Evolutionary conservation across 2,888 invertebrate species (phyloP).

Genomic region (Atethmia centrago): DNA sequence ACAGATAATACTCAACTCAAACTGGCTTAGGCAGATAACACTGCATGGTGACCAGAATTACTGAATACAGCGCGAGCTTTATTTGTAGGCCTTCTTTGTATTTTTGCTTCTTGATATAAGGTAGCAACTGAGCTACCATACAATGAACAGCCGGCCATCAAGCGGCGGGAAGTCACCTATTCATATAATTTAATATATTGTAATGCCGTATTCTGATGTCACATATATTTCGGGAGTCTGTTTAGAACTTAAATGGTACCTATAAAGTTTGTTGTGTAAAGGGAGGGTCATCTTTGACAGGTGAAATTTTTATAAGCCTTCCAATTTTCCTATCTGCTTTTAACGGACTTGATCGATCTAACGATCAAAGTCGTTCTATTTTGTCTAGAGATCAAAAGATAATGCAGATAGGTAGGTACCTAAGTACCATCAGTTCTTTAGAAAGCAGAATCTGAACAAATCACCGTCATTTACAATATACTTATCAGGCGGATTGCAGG

Average conservation of each 20-base stretch:
- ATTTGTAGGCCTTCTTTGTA: conserved; percentile 16
- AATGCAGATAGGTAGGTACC: too few species aligned
- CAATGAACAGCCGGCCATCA: conserved; percentile 63
- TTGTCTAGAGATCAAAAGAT: too few species aligned
- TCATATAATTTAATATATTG: conserved; percentile 69
- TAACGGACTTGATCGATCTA: neutral
- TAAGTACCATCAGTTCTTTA: too few species aligned
- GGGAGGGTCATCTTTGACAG: conserved; percentile 29
- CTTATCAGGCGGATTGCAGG: too few species aligned
- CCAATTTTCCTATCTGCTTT: conserved; percentile 25
- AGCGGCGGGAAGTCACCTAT: conserved; percentile 65
- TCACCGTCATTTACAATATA: too few species aligned
- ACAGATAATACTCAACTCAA: too few species aligned
- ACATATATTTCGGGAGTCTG: conserved; percentile 57
- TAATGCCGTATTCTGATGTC: conserved; percentile 56
- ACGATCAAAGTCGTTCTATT: too few species aligned
- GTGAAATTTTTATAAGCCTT: conserved; percentile 41
- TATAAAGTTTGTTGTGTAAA: conserved; percentile 30
- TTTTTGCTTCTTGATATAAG: conserved; percentile 1
- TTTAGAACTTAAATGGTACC: conserved; percentile 37
- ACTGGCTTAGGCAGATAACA: too few species aligned
- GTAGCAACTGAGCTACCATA: conserved; percentile 62
- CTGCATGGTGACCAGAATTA: too few species aligned
- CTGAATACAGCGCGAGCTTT: neutral
- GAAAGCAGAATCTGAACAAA: too few species aligned